Base-by-base conservation (phyloP, 2,888 invertebrate species). In the Microchrysa polita region DNA sequence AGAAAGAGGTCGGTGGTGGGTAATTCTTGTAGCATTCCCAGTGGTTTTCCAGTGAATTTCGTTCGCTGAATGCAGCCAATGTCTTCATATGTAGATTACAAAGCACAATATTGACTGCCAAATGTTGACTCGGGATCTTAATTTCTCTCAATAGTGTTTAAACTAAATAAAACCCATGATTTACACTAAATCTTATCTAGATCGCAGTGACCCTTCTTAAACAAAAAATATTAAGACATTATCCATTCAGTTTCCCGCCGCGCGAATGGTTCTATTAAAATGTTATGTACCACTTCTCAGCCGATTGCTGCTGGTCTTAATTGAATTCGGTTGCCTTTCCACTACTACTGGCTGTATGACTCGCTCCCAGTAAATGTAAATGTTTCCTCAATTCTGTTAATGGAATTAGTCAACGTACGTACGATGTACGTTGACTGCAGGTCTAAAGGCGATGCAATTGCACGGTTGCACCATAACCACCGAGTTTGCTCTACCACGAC, bases 311-410 rank as follows among this genome's bases (percentile, higher is more conserved):
- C 27, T 34, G 27, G 27, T 12, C 48, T 48, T 48, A 48, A 48
- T 48, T 48, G 48, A 48, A 48, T 48, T 48, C 16, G 48, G 4
- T 48, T 48, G 48, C 48, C 12, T 48, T n/a, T 4, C 12, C 48
- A n/a, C n/a, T n/a, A n/a, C n/a, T n/a, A n/a, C n/a, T n/a, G n/a
- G n/a, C n/a, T 7, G 48, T 10, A 48, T 48, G 14, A 48, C 12
- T 34, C 27, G 7, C 27, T 5, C 27, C 27, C 5, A n/a, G 48
- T 12, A 48, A 48, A 48, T 48, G 48, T 48, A 48, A 48, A 48
- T 48, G 48, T n/a, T 48, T 48, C 48, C 48, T 48, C 48, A 48
- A 48, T 48, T 48, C 48, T 48, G 48, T 48, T 48, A 48, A 48
- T 48, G 12, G 48, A 48, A 48, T 48, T 48, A 48, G 48, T 48